Evolutionary conservation across 2,888 invertebrate species (phyloP).

Genomic region (Elegia similella): DNA sequence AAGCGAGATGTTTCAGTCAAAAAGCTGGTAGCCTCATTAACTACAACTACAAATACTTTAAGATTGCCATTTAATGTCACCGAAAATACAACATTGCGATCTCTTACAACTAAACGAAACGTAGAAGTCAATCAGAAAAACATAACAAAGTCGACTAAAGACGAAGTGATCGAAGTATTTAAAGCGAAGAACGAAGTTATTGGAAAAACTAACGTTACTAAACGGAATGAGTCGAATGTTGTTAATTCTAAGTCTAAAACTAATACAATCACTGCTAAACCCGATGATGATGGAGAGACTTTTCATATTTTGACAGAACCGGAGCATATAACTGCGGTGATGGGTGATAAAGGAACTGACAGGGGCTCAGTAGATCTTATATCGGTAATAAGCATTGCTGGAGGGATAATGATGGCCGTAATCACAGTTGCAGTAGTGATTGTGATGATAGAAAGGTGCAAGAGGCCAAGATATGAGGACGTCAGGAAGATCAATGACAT

Average conservation of each 20-base stretch:
- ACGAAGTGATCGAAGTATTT: slow-evolving; percentile 18
- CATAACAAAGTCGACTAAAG: slow-evolving; percentile 19
- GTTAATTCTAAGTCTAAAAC: slow-evolving; percentile 32
- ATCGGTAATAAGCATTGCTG: slow-evolving; percentile 76
- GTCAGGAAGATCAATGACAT: slow-evolving; percentile 70
- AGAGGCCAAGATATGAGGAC: slow-evolving; percentile 63
- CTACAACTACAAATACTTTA: slow-evolving; percentile 30
- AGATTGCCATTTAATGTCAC: slow-evolving; percentile 26
- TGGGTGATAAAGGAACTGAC: slow-evolving; percentile 68
- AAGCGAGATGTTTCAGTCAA: slow-evolving; percentile 26
- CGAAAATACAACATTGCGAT: slow-evolving; percentile 24
- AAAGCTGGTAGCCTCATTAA: slow-evolving; percentile 13
- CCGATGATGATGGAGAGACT: slow-evolving; percentile 63
- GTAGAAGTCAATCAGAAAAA: slow-evolving; percentile 20
- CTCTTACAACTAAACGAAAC: slow-evolving; percentile 26
- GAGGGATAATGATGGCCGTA: slow-evolving; percentile 75
- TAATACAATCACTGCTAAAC: slow-evolving; percentile 53
- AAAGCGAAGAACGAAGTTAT: slow-evolving; percentile 25
- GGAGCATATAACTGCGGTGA: slow-evolving; percentile 77
- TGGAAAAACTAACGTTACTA: slow-evolving; percentile 29
- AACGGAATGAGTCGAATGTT: slow-evolving; percentile 31
- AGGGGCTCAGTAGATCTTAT: slow-evolving; percentile 66
- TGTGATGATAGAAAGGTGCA: slow-evolving; percentile 73
- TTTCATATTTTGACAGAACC: slow-evolving; percentile 81
- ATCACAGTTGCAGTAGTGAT: slow-evolving; percentile 75